Evolutionary conservation across 1,140 invertebrate species (phyloP).

Genomic region (Microplitis mediator): DNA sequence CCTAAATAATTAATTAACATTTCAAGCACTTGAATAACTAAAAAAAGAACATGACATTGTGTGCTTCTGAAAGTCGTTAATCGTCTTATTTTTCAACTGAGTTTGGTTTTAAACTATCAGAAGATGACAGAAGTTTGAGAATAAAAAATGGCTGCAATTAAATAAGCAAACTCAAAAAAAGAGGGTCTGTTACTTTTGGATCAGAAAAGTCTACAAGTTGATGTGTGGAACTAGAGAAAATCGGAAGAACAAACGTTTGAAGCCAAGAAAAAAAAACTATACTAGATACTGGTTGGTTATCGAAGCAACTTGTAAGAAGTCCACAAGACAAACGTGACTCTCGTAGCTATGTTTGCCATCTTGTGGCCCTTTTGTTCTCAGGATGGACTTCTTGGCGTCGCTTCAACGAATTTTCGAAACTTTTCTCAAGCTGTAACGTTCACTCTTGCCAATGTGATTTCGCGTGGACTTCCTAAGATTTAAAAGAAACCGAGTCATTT

Average conservation of each 20-base stretch:
- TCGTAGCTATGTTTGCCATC: constrained; percentile 35
- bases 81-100: not conserved
- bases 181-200: constrained; percentile 14
- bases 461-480: constrained; percentile 37
- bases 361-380: constrained; percentile 40
- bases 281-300: not conserved
- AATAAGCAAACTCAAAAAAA: constrained; percentile 49
- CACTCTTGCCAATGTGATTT: not conserved
- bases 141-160: constrained; percentile 40
- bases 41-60: too few relatives aligned
- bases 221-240: constrained; percentile 46
- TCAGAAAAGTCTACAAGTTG: not conserved
- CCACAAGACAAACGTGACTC: constrained; percentile 49
- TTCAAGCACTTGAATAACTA: too few relatives aligned
- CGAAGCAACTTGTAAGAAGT: constrained; percentile 32
- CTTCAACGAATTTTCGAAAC: constrained; percentile 53
- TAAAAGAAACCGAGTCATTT: constrained; percentile 43
- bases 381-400: constrained; percentile 44
- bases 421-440: constrained; percentile 24
- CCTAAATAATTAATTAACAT: too few relatives aligned
- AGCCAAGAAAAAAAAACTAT: not conserved
- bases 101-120: not conserved
- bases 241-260: constrained; percentile 48
- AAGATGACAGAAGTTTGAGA: not conserved
- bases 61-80: too few relatives aligned